A percentile compares a stretch with the other conserved stretches of the same genome.
Conservation (phyloP, 2,797 vertebrate species). For the Melopsittacus undulatus region DNA sequence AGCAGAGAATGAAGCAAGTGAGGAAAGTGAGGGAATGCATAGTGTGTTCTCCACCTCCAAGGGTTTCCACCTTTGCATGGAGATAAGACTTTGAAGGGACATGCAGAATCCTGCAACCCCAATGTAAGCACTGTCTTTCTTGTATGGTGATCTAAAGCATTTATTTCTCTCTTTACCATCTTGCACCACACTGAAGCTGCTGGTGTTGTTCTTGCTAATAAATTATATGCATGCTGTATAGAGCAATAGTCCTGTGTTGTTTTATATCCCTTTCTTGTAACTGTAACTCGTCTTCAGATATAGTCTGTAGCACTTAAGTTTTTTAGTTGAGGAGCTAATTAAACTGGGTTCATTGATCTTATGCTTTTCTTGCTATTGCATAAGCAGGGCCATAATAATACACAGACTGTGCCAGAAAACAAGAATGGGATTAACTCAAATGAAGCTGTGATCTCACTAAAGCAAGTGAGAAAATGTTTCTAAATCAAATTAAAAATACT, state of each 20-base stretch:
- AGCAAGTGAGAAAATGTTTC: background rate
- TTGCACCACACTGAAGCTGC: background rate
- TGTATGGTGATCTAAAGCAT: background rate
- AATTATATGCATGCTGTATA: accelerated
- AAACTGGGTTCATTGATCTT: background rate
- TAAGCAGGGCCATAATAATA: background rate
- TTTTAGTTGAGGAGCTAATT: background rate
- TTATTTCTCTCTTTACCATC: background rate
- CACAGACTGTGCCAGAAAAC: background rate
- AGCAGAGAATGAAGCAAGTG: background rate
- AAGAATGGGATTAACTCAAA: background rate
- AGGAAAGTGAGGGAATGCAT: background rate
- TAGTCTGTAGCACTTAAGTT: background rate
- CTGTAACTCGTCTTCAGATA: background rate
- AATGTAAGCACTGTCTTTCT: background rate
- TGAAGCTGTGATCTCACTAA: background rate
- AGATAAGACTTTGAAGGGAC: background rate
- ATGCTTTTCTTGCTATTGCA: background rate
- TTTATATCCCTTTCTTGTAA: background rate
- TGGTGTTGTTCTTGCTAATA: background rate
- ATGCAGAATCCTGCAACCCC: background rate
- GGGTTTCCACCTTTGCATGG: background rate
- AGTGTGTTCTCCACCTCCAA: background rate
- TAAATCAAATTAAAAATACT: background rate
- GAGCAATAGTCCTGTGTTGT: background rate